Conservation (phyloP, 2,797 vertebrate genomes). For the Melopsittacus undulatus region DNA sequence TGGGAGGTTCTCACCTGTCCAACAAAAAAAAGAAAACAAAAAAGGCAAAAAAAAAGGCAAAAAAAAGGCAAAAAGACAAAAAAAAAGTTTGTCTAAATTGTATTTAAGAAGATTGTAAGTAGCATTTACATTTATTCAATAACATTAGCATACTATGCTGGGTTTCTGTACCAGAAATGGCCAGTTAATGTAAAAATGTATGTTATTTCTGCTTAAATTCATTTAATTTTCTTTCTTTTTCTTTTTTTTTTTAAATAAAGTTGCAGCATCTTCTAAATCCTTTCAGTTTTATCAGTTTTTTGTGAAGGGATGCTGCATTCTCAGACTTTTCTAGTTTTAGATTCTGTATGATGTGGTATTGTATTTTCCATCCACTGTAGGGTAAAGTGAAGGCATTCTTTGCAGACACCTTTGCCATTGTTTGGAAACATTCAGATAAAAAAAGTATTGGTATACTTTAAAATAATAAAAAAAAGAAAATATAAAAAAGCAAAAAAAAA, state of each 20-base stretch:
- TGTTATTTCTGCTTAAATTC: slow-evolving; percentile 85
- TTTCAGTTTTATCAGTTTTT: slow-evolving; percentile 82
- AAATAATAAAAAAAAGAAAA: slow-evolving; percentile 2
- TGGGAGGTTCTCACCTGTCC: slow-evolving; percentile 86
- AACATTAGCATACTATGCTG: slow-evolving; percentile 83
- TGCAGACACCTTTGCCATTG: slow-evolving; percentile 74
- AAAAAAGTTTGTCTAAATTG: slow-evolving; percentile 89
- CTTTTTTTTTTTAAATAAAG: slow-evolving; percentile 73
- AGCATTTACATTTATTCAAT: slow-evolving; percentile 87
- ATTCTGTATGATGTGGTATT: slow-evolving; percentile 71
- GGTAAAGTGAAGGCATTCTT: slow-evolving; percentile 74
- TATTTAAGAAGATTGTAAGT: slow-evolving; percentile 87
- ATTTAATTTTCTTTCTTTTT: slow-evolving; percentile 76
- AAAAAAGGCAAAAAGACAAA: neutral
- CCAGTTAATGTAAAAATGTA: slow-evolving; percentile 86
- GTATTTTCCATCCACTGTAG: slow-evolving; percentile 73
- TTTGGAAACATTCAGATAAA: slow-evolving; percentile 75
- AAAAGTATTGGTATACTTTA: slow-evolving; percentile 72
- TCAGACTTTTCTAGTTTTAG: slow-evolving; percentile 79
- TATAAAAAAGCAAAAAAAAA: neutral
- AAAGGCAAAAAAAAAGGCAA: slow-evolving; percentile 24
- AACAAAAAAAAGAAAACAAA: slow-evolving; percentile 72
- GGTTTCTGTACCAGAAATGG: slow-evolving; percentile 87
- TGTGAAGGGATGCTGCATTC: slow-evolving; percentile 80
- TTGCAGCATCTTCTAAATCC: slow-evolving; percentile 81